Evolutionary conservation across 2,888 invertebrate species (phyloP).

Genomic region (Campopleginae sp.): DNA sequence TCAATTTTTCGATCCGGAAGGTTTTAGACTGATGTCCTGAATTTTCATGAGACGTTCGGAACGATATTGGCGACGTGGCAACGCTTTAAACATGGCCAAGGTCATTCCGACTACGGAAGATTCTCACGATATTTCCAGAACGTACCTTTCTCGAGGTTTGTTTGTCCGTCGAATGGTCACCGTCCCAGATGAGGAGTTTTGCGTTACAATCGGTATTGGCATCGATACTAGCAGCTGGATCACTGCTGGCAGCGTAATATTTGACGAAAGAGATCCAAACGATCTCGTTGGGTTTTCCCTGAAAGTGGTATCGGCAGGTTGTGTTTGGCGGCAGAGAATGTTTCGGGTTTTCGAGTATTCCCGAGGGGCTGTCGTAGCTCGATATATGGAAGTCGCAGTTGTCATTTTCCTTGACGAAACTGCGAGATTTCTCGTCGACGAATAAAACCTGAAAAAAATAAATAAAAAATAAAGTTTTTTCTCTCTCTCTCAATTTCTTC

Average conservation of each 20-base stretch:
- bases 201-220: constrained; percentile 90
- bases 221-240: constrained; percentile 87
- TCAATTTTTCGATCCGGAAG: too few species aligned
- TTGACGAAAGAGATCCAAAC: constrained; percentile 94
- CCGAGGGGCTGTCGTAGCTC: constrained; percentile 90
- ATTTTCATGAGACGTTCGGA: too few species aligned
- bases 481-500: not conserved
- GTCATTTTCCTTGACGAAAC: constrained; percentile 90
- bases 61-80: too few species aligned
- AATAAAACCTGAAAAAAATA: constrained; percentile 87
- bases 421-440: constrained; percentile 91
- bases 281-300: constrained; percentile 90
- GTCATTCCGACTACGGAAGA: too few species aligned
- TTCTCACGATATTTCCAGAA: too few species aligned
- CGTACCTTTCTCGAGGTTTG: constrained; percentile 64
- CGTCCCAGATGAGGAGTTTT: constrained; percentile 91
- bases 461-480: not conserved
- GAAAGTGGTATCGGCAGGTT: constrained; percentile 92
- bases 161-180: constrained; percentile 82
- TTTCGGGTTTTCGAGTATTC: constrained; percentile 90
- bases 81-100: too few species aligned
- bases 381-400: constrained; percentile 92
- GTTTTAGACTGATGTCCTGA: too few species aligned
- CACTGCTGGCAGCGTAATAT: constrained; percentile 90
- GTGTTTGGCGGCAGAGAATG: constrained; percentile 93